These are phyloP conservation scores for Melinopterus prodromus DNA, from an alignment of 2,888 invertebrate genomes.

Conservation along the genomic window DNA sequence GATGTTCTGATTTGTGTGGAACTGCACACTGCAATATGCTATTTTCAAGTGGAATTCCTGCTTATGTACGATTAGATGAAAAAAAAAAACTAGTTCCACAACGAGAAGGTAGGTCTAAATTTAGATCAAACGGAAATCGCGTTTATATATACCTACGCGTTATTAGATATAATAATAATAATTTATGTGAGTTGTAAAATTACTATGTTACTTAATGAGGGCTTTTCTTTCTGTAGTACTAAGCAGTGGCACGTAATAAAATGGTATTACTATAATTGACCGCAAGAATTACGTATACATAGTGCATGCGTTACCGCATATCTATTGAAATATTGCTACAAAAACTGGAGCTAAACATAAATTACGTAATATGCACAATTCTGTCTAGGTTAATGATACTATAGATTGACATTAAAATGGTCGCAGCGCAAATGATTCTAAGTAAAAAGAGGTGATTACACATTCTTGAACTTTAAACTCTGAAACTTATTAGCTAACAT, in stretches of 20 bases:
- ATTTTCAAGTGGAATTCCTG: background rate
- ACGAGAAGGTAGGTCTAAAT: slow-evolving; percentile 4
- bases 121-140: background rate
- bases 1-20: background rate
- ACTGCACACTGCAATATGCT: background rate
- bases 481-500: background rate
- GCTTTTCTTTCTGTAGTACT: background rate
- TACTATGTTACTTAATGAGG: background rate
- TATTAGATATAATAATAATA: background rate
- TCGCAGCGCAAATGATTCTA: background rate
- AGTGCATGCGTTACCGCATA: background rate
- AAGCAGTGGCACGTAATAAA: background rate
- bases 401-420: background rate
- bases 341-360: background rate
- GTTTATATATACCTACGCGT: background rate
- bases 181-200: background rate
- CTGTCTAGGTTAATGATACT: background rate
- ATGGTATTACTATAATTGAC: background rate
- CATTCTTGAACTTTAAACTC: background rate
- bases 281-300: background rate
- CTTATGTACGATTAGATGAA: background rate
- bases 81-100: background rate
- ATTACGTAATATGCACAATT: background rate
- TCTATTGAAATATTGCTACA: background rate
- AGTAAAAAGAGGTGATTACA: background rate